Evolutionary conservation across 2,113 vertebrate species (phyloP).

Genomic region (Chaetodon auriga): DNA sequence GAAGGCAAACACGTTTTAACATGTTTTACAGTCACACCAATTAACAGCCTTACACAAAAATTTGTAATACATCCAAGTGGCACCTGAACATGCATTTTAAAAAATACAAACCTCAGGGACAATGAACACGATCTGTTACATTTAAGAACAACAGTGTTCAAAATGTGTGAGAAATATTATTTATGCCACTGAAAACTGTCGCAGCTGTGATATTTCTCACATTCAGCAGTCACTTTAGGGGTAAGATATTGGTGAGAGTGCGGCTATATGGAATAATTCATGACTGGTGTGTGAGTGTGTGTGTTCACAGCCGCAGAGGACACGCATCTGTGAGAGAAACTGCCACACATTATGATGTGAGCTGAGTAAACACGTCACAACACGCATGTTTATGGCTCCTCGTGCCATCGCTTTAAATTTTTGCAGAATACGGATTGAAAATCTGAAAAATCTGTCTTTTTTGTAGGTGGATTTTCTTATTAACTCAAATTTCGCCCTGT

Average conservation of each 20-base stretch:
- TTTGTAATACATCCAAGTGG: background rate
- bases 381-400: conserved; percentile 14
- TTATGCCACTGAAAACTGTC: background rate
- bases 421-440: conserved; percentile 24
- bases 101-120: background rate
- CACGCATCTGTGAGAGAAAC: conserved; percentile 22
- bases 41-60: background rate
- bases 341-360: conserved; percentile 35
- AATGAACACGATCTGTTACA: background rate
- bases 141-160: background rate
- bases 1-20: background rate
- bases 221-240: conserved; percentile 44
- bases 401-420: conserved; percentile 20
- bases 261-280: conserved; percentile 37
- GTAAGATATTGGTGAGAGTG: conserved; percentile 28
- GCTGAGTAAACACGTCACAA: conserved; percentile 42
- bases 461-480: conserved; percentile 30
- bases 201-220: conserved; percentile 10
- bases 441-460: conserved; percentile 27
- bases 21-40: background rate
- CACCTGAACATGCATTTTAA: background rate
- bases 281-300: conserved; percentile 15
- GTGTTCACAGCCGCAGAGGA: conserved; percentile 15
- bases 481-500: conserved; percentile 39
- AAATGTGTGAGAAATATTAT: background rate